Base-by-base conservation (phyloP, 2,797 vertebrate genomes). In the Sebastes alutus region DNA sequence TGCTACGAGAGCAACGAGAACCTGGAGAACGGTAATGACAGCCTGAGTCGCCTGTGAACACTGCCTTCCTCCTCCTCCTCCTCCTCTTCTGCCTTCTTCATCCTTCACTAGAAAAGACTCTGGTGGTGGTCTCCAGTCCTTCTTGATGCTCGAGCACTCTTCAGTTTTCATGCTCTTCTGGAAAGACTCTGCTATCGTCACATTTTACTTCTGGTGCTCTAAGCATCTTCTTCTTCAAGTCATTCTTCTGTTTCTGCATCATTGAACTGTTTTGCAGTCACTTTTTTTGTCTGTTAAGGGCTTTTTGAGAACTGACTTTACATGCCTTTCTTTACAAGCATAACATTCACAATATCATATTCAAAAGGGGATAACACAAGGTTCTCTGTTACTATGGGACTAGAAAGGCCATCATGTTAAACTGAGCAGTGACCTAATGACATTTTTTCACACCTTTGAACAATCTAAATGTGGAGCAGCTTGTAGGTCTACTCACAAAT, bases 1-100 rank as follows among this genome's bases (percentile, higher is more conserved):
- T 99, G 98, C 95, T 99, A 98, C 0, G 98, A 98, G 93, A 97
- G 98, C 93, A 99, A 92, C 61, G 98, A 99, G 94, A 97, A 97
- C 94, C 94, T 98, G 93, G 98, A 98, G 90, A 98, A 97, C 52
- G 97, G 97, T 97, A 99, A 97, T 87, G 91, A 93, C 80, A 86
- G 80, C 93, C 81, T 87, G 80, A 91, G 73, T 73, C 87, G 80
- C 74, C 91, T 81, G 84, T 95, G 89, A 95, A 83, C 80, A 33
- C 76, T 83, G 55, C 80, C 49, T 42, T 66, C 64, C 55, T 80
- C 79, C 68, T 81, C 11, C 11, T 27, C 23, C 35, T 27, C 35
- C 23, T 46, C n/a, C 72, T 75, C 71, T 12, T 80, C 87, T 67
- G 80, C 86, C 70, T 42, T 42, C 38, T 42, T 86, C 85, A 62